Conservation (phyloP, 2,113 vertebrate species). For the Ictalurus punctatus region DNA sequence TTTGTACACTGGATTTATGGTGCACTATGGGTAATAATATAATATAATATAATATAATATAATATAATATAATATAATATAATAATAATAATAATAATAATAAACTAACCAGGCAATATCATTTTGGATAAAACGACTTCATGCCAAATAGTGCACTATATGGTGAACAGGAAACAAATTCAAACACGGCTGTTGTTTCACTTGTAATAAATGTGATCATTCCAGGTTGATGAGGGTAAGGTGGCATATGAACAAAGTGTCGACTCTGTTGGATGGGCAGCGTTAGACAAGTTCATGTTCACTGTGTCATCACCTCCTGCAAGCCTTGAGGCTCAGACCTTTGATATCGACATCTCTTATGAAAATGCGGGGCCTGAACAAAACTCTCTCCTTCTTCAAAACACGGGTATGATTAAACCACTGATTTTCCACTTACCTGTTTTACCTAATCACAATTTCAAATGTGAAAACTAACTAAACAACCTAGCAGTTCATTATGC, state of each 20-base stretch:
- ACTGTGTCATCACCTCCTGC: slow-evolving; percentile 77
- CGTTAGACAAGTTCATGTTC: slow-evolving; percentile 82
- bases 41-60: too few species aligned
- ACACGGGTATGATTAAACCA: slow-evolving; percentile 76
- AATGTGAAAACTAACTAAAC: background rate
- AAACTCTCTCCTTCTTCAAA: slow-evolving; percentile 78
- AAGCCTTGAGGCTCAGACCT: slow-evolving; percentile 75
- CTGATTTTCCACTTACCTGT: background rate
- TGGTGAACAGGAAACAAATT: background rate
- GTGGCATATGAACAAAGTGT: slow-evolving; percentile 78
- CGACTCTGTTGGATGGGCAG: slow-evolving; percentile 74
- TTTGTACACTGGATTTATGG: background rate
- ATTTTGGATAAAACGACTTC: background rate
- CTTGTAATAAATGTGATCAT: slow-evolving; percentile 43
- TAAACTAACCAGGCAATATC: background rate
- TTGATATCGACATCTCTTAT: slow-evolving; percentile 83
- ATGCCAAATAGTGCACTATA: background rate
- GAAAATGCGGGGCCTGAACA: slow-evolving; percentile 74
- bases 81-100: too few species aligned
- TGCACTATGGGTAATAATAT: background rate
- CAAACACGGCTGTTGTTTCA: background rate
- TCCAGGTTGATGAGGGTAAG: slow-evolving; percentile 78
- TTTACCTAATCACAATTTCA: background rate
- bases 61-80: too few species aligned
- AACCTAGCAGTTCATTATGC: background rate